Base-by-base conservation (phyloP, 2,797 vertebrate genomes). In the Clamator glandarius region DNA sequence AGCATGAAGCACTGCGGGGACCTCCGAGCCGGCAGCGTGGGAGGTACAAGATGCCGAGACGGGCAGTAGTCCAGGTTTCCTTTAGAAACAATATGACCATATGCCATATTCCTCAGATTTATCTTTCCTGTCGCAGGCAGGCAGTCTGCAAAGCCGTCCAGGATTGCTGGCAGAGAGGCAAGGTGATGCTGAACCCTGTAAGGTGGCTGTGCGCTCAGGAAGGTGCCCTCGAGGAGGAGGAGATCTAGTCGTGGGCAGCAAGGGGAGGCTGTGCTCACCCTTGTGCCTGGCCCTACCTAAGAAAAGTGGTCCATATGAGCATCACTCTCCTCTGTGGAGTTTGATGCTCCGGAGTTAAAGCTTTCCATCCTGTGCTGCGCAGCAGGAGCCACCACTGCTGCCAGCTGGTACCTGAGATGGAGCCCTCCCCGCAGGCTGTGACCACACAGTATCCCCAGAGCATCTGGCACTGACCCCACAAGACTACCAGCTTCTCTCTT, bases 51-150 rank as follows among this genome's bases (percentile, higher is more conserved):
- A 77, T 93, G 76, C 88, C 0, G 8, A 55, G 86, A 55, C 2
- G 15, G 89, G 92, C 92, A 84, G 84, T 46, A 1, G 54, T 50
- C 92, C 91, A 92, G 86, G 89, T 93, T 93, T 87, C 33, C 89
- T 87, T 87, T 82, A 78, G 89, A 75, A 94, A 75, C 1, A 2
- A 21, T 23, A 14, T 0, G 2, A 55, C 28, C 4, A 0, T 8
- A 18, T 93, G 94, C 81, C 75, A 33, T 84, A 8, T 41, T 78
- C 81, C 62, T 68, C 3, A 14, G 58, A 31, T 75, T 89, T 61
- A 8, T 89, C 78, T 12, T 66, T 87, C 81, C 35, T 72, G 70
- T 36, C 0, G 0, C 58, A 64, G 84, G 84, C 91, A 75, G 76
- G 74, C 35, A 4, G 33, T 28, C 36, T 12, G 84, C 7, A 8